Base-by-base conservation (phyloP, 2,888 invertebrate genomes). In the Eilema caniola region DNA sequence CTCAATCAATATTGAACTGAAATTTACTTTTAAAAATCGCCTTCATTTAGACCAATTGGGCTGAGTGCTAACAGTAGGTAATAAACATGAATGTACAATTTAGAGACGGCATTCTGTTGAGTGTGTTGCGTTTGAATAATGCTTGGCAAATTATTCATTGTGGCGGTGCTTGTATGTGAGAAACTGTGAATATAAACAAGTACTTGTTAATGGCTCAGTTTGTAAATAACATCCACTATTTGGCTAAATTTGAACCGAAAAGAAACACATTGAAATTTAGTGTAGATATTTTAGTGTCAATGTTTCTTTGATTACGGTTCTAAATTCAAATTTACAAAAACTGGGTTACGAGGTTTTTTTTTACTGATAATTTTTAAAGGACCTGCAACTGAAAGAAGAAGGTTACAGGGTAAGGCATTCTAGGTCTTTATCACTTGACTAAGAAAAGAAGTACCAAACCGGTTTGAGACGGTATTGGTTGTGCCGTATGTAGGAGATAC, bases 11-110 rank as follows among this genome's bases (percentile, higher is more conserved):
- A 84, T 83, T 85, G 80, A 86, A 81, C 41, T 75, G 75, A 72
- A 75, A 84, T 86, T 84, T 85, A 79, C 83, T 81, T 84, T 82
- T 82, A 74, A 80, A 81, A 82, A 83, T 79, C 79, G 73, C 70
- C 68, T 78, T 75, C 78, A 80, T 84, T 83, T 80, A 70, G 74
- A 78, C 76, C 82, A 86, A 86, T 86, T 74, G 65, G 25, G 69
- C 65, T 78, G 72, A 86, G 84, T 86, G 80, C 79, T 64, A 64
- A 67, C 53, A 24, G 64, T 64, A 25, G 59, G 25, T 16, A 59
- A 25, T 24, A 56, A 66, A 69, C 64, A 73, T 37, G 28, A 69
- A 68, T 65, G 37, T 37, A 56, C n/a, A 56, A 67, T 62, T 66
- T 31, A 41, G 8, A 25, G 59, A 20, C 59, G 60, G 47, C 31